These are phyloP conservation scores for Galendromus occidentalis DNA, from an alignment of 1,140 invertebrate genomes.

Conservation along the genomic window DNA sequence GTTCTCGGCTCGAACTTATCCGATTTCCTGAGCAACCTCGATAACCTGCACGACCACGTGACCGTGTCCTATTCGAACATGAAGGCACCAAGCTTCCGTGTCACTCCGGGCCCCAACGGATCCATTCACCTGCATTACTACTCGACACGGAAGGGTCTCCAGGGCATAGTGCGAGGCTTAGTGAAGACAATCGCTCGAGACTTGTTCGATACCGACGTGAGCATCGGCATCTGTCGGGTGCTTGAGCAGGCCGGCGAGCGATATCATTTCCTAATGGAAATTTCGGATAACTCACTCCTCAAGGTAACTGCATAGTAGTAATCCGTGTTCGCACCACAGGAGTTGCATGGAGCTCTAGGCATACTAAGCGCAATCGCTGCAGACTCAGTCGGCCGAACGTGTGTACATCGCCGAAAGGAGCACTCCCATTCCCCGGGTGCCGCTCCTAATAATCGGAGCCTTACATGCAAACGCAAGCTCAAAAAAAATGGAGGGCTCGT, in stretches of 20 bases:
- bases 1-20: constrained; percentile 55
- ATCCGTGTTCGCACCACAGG: not conserved
- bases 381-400: too few relatives aligned
- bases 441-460: too few relatives aligned
- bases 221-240: constrained; percentile 14
- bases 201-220: constrained; percentile 27
- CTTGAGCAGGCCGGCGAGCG: not conserved
- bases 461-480: too few relatives aligned
- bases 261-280: constrained; percentile 9
- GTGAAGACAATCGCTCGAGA: constrained; percentile 25
- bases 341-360: too few relatives aligned
- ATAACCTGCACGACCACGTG: constrained; percentile 57
- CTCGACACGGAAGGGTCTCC: constrained; percentile 26
- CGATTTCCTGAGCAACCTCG: constrained; percentile 61
- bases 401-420: too few relatives aligned
- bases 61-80: constrained; percentile 22
- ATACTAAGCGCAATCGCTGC: not conserved
- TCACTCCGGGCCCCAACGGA: constrained; percentile 24
- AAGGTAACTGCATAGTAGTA: constrained; percentile 8
- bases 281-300: constrained; percentile 7
- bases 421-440: too few relatives aligned
- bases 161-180: constrained; percentile 26
- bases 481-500: too few relatives aligned
- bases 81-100: constrained; percentile 30
- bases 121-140: constrained; percentile 28